phyloP scores from a whole-genome alignment of 2,797 vertebrate species.

The Poecilia picta region DNA sequence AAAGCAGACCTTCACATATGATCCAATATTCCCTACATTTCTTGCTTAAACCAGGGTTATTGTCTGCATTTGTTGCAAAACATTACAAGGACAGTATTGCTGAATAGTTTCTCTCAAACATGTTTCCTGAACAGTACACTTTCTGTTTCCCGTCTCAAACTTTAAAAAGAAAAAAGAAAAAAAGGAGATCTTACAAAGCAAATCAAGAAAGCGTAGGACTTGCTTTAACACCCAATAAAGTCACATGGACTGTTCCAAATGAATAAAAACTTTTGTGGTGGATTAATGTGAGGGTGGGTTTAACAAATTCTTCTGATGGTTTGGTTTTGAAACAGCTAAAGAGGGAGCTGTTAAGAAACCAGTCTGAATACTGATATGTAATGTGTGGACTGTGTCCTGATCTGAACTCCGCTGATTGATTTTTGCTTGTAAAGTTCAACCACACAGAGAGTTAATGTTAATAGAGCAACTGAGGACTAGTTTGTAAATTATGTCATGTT shows the following conservation, averaged over 20 bases:
- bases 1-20: conserved; percentile 31
- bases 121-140: conserved; percentile 54
- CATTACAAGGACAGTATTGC: conserved; percentile 6
- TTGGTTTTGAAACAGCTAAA: conserved; percentile 47
- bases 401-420: conserved; percentile 38
- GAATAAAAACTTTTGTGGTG: conserved; percentile 76
- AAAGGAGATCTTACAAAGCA: conserved; percentile 51
- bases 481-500: not conserved
- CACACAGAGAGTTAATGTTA: conserved; percentile 9
- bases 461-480: conserved; percentile 6
- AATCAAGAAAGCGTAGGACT: conserved; percentile 46
- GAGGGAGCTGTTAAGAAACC: conserved; percentile 42
- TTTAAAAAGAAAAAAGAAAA: conserved; percentile 35
- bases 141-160: conserved; percentile 52
- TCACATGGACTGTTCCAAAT: conserved; percentile 67
- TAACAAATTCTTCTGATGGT: conserved; percentile 57
- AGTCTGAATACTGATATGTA: conserved; percentile 46
- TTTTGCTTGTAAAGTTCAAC: conserved; percentile 22
- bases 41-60: not conserved
- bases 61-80: conserved; percentile 1
- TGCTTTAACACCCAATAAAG: conserved; percentile 62
- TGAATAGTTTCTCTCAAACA: conserved; percentile 34
- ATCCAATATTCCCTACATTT: not conserved
- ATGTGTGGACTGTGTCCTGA: conserved; percentile 32
- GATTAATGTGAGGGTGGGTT: conserved; percentile 41